These are phyloP conservation scores for Erpobdella octoculata DNA, from an alignment of 2,888 invertebrate genomes.

Conservation along the genomic window DNA sequence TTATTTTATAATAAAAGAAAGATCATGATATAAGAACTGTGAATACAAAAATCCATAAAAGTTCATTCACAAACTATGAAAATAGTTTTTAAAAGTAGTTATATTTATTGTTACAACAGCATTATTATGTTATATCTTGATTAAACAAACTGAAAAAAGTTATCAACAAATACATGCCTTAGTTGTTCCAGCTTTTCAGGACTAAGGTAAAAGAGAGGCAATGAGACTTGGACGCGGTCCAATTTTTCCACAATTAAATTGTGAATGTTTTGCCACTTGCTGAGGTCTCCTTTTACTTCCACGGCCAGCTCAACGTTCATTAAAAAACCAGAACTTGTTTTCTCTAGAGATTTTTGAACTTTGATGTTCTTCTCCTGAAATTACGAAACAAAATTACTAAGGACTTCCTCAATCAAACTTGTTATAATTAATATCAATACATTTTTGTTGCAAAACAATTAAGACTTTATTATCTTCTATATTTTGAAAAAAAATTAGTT, in stretches of 20 bases:
- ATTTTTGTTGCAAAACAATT: too few species aligned
- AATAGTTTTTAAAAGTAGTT: neutral
- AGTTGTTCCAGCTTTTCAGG: neutral
- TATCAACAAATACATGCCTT: neutral
- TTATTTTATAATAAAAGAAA: too few species aligned
- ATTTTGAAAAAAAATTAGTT: too few species aligned
- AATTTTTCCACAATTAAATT: neutral
- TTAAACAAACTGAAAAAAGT: too few species aligned
- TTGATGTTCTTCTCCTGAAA: neutral
- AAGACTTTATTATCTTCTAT: too few species aligned
- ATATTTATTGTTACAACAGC: neutral
- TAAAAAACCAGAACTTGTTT: neutral
- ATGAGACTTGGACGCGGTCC: neutral
- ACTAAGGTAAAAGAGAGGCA: neutral
- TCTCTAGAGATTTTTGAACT: neutral
- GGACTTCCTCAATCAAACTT: neutral
- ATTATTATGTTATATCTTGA: neutral
- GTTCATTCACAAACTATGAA: too few species aligned
- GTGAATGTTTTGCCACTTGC: slow-evolving; percentile 1
- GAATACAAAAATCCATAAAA: too few species aligned
- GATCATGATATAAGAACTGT: too few species aligned
- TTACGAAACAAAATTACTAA: neutral
- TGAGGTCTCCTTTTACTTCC: neutral
- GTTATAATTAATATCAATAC: neutral
- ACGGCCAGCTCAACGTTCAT: neutral